Evolutionary conservation across 2,797 vertebrate genomes (phyloP), one percentile per base, ranked within the genome.

Genomic region (Okamejei kenojei): DNA sequence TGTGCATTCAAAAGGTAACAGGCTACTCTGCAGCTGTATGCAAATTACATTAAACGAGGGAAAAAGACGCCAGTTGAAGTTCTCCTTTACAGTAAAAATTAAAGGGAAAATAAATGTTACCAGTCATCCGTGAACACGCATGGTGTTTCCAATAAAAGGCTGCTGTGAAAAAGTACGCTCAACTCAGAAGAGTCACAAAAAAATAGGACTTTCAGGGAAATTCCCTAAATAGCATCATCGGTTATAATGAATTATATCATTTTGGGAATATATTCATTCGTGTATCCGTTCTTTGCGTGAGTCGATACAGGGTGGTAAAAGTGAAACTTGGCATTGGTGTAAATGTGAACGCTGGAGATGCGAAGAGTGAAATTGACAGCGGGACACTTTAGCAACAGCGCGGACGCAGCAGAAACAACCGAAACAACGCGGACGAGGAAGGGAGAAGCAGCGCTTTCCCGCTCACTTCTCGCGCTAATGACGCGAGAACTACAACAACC

Each of bases 21-120:
- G 96, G 96, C 96, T 97, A 97, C 96, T 95, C 96, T 96, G 96
- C 96, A 97, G 97, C 97, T 97, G 96, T 97, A 97, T 97, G 96
- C 96, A 97, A 97, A 97, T 96, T 94, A 97, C 96, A 96, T 71
- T 71, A 81, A 93, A 93, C 65, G 65, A 17, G 65, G 94, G 84
- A 81, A 15, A 71, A 94, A 95, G 95, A 95, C 95, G 95, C 94
- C 95, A 94, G 95, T 95, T 96, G 35, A 93, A 91, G 84, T 74
- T 91, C 71, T 91, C 65, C 95, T 95, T 95, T 96, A 95, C 95
- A 96, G 95, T 95, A 96, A 94, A 94, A 93, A 94, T 95, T 94
- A 95, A 95, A 95, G 96, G 95, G 78, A 95, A 94, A 96, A 97
- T 95, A 96, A 96, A 94, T 93, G 93, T 94, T 94, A 90, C 93